phyloP scores from a whole-genome alignment of 1,140 invertebrate species.

The Frieseomelitta varia region DNA sequence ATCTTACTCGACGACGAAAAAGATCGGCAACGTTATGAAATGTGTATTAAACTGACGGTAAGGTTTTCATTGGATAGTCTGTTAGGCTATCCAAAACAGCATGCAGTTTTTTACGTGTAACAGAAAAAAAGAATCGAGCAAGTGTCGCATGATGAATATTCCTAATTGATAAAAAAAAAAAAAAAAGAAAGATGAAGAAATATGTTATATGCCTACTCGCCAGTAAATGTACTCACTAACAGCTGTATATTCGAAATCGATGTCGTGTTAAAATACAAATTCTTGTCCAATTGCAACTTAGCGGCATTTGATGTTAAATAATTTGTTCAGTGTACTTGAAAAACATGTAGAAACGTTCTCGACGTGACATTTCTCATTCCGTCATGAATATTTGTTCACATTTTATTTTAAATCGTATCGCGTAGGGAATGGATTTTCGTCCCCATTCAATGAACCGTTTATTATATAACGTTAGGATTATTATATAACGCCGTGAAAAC shows the following conservation, averaged over 20 bases:
- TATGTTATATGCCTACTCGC: not conserved
- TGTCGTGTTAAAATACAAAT: not conserved
- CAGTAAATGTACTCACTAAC: not conserved
- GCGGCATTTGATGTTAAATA: not conserved
- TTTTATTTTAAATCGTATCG: not conserved
- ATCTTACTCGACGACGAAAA: slow-evolving; percentile 28
- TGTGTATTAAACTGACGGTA: slow-evolving; percentile 54
- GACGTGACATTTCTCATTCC: not conserved
- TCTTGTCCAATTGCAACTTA: not conserved
- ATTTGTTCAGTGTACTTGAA: not conserved
- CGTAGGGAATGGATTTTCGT: not conserved
- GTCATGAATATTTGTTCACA: not conserved
- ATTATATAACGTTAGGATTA: slow-evolving; percentile 6
- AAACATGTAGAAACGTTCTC: not conserved
- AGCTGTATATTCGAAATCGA: not conserved
- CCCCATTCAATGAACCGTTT: not conserved
- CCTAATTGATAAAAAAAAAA: not conserved
- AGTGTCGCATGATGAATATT: slow-evolving; percentile 35
- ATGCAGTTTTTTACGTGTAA: slow-evolving; percentile 53
- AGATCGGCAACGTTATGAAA: slow-evolving; percentile 28
- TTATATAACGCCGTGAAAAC: not conserved
- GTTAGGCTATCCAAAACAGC: slow-evolving; percentile 41
- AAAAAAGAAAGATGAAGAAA: not conserved
- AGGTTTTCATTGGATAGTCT: slow-evolving; percentile 56
- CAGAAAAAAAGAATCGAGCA: not conserved